phyloP scores from a whole-genome alignment of 2,888 invertebrate species.

The Drosophila mercatorum region DNA sequence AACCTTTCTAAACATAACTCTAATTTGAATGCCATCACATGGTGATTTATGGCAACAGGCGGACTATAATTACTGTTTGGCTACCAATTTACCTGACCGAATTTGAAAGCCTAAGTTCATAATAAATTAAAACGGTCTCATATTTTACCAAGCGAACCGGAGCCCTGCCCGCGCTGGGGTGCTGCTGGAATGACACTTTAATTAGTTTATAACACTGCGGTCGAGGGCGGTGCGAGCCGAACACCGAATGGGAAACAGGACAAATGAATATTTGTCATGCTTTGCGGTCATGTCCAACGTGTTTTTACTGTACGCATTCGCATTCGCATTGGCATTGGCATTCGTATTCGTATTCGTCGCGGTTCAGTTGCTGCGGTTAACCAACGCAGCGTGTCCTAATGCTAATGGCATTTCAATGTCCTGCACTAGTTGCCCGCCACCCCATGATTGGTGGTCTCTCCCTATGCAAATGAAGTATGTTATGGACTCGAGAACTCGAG shows the following conservation, averaged over 20 bases:
- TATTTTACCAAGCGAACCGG: conserved; percentile 37
- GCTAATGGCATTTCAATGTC: conserved; percentile 78
- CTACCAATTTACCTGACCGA: conserved; percentile 4
- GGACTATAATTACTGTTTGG: neutral
- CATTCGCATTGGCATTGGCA: neutral
- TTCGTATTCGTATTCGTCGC: conserved; percentile 25
- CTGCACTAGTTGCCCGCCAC: conserved; percentile 20
- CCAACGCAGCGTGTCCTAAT: conserved; percentile 50
- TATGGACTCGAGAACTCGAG: neutral
- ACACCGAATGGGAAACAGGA: neutral
- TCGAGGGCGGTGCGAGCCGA: conserved; percentile 10
- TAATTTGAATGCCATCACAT: neutral
- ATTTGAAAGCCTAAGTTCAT: conserved; percentile 12
- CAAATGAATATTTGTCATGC: conserved; percentile 45
- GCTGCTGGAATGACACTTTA: conserved; percentile 42
- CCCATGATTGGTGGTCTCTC: conserved; percentile 22
- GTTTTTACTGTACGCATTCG: conserved; percentile 28
- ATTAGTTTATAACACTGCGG: conserved; percentile 67
- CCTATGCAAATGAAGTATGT: conserved; percentile 9
- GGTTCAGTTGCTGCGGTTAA: conserved; percentile 56
- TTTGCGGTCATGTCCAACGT: conserved; percentile 40
- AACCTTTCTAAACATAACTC: neutral
- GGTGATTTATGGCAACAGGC: neutral
- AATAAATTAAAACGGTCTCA: conserved; percentile 41
- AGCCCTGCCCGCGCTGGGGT: neutral